phyloP scores from a whole-genome alignment of 2,113 vertebrate species.

The Shinisaurus crocodilurus region DNA sequence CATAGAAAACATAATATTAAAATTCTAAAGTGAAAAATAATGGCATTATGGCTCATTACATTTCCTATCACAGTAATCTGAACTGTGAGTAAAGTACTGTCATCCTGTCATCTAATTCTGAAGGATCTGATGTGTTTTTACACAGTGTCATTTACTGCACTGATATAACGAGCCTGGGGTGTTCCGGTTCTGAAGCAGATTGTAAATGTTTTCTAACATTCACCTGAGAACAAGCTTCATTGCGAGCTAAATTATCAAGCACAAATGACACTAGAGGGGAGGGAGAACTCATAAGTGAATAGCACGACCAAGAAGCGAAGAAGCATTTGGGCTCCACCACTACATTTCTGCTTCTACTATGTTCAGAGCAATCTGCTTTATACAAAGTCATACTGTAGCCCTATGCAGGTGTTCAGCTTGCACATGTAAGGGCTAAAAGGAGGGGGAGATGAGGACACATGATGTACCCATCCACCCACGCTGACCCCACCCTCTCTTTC shows the following conservation, averaged over 20 bases:
- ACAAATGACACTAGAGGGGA: neutral
- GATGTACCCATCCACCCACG: too few species aligned
- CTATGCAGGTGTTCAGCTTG: neutral
- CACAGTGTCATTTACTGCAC: constrained; percentile 66
- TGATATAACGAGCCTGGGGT: constrained; percentile 48
- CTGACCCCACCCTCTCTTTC: too few species aligned
- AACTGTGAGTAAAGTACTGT: constrained; percentile 74
- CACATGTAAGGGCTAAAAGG: neutral
- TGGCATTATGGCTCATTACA: constrained; percentile 75
- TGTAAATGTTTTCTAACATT: constrained; percentile 44
- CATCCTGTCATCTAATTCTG: constrained; percentile 64
- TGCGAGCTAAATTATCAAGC: constrained; percentile 40
- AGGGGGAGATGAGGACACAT: too few species aligned
- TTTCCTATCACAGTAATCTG: constrained; percentile 65
- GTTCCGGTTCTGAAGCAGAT: constrained; percentile 49
- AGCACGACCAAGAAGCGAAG: neutral
- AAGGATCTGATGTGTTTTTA: constrained; percentile 69
- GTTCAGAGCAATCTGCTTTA: neutral
- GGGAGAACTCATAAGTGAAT: constrained; percentile 15
- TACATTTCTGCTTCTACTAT: neutral
- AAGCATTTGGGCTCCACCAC: neutral
- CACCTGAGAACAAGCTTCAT: constrained; percentile 42
- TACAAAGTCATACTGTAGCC: neutral
- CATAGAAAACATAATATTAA: constrained; percentile 74
- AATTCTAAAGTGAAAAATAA: constrained; percentile 78